These are phyloP conservation scores for Leuciscus waleckii DNA, from an alignment of 2,797 vertebrate genomes.

Conservation along the genomic window DNA sequence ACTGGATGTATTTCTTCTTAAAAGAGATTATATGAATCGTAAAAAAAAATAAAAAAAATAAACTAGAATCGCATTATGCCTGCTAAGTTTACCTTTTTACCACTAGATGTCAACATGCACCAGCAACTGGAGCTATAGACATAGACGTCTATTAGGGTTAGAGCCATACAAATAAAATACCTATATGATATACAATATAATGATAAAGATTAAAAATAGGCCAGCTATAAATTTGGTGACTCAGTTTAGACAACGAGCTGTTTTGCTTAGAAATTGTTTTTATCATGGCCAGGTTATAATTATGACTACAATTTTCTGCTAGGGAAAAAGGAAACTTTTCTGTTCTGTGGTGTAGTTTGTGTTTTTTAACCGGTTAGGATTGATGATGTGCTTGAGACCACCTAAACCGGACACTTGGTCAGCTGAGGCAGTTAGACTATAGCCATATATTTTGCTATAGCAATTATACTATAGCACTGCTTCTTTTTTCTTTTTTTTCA, in stretches of 20 bases:
- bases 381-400: background rate
- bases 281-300: too few species aligned
- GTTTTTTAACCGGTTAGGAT: background rate
- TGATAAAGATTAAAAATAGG: background rate
- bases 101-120: conserved; percentile 35
- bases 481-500: too few species aligned
- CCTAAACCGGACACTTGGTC: background rate
- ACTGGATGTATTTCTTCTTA: background rate
- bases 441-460: background rate
- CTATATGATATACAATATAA: background rate
- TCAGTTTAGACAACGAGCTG: background rate
- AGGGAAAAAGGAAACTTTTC: background rate
- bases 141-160: background rate
- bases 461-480: too few species aligned
- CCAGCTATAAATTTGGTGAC: background rate
- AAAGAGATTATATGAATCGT: background rate
- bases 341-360: background rate
- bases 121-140: background rate
- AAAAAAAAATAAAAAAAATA: background rate
- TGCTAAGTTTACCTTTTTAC: background rate
- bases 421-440: background rate
- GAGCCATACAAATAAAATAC: background rate
- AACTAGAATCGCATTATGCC: background rate
- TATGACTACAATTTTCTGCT: background rate
- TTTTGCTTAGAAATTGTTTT: background rate